Evolutionary conservation across 2,113 vertebrate species (phyloP).

Genomic region (Laticauda colubrina): DNA sequence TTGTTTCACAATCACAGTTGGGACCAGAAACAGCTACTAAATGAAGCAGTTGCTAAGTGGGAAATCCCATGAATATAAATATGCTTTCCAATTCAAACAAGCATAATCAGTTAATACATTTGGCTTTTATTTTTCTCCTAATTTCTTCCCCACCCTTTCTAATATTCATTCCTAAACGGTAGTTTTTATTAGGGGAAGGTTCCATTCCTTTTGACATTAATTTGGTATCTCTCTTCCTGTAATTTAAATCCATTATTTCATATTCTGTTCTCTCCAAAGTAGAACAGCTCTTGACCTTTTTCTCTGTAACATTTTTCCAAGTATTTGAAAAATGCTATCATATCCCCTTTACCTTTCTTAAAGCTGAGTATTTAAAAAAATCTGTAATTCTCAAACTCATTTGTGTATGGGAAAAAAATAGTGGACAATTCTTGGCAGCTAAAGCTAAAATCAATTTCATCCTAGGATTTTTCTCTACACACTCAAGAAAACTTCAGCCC

Average conservation of each 20-base stretch:
- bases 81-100: not conserved
- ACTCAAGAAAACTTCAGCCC: not conserved
- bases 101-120: not conserved
- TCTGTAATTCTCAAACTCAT: not conserved
- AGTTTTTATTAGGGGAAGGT: not conserved
- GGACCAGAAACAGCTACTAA: not conserved
- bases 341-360: not conserved
- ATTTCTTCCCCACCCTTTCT: not conserved
- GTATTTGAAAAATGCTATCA: not conserved
- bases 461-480: not conserved
- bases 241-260: not conserved
- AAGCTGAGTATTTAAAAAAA: not conserved
- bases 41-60: not conserved
- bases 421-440: not conserved
- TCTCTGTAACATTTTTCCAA: not conserved
- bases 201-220: not conserved
- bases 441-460: not conserved
- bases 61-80: not conserved
- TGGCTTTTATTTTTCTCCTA: not conserved
- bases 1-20: not conserved
- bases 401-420: not conserved
- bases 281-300: not conserved
- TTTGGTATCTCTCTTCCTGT: not conserved
- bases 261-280: not conserved
- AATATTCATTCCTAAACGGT: not conserved